Evolutionary conservation across 1,140 invertebrate species (phyloP), one percentile per base, ranked within the genome.

Genomic region (Rhopalosiphum maidis): DNA sequence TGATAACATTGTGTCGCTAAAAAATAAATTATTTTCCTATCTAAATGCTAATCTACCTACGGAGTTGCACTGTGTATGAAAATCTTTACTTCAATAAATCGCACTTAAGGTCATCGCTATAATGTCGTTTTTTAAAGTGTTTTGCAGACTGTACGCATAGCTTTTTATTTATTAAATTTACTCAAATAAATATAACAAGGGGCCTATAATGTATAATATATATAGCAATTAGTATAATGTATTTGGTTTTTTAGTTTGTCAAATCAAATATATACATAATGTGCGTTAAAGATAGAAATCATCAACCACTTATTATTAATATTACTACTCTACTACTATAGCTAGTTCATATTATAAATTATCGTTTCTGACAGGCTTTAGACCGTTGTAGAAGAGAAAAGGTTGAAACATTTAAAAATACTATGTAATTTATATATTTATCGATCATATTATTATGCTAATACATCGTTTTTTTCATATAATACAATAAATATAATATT

Each of bases 401-500:
- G 15, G 0, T 15, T 15, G 30, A 2, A 18, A n/a, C 30, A 15
- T 77, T n/a, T 77, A 77, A n/a, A 77, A 77, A 77, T 77, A 77
- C 60, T 77, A 21, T 77, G n/a, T 35, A n/a, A n/a, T 35, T 21
- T n/a, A 77, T 30, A 55, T 77, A 77, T 77, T 77, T n/a, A 77
- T n/a, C 60, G 60, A 5, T 77, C 60, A 77, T 77, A 77, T n/a
- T 77, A 77, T n/a, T 77, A 77, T 77, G n/a, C 60, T 77, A 77
- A 77, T 77, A 77, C 1, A 77, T 77, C 15, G 30, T 77, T 77
- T n/a, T 77, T n/a, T 18, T 77, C 30, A n/a, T 77, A 77, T 77
- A 35, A 77, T n/a, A n/a, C 60, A 77, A 51, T 51, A 77, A n/a
- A 77, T 77, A 77, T 77, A 77, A 77, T 77, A 86, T 86, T 30